Evolutionary conservation across 2,113 vertebrate genomes (phyloP).

Genomic region (Pholis gunnellus): DNA sequence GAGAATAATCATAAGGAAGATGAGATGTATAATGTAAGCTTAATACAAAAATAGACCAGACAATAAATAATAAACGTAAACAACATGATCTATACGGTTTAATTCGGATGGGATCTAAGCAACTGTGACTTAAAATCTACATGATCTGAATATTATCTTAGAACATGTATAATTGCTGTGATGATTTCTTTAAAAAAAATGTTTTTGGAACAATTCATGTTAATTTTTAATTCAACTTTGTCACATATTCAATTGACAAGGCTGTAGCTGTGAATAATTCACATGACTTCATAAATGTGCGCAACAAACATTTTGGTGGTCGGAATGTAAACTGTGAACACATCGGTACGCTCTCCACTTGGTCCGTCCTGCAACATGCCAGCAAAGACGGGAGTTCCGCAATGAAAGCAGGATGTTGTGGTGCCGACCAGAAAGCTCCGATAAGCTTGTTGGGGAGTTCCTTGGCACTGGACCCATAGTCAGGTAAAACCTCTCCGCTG

Average conservation of each 20-base stretch:
- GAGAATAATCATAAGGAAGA: neutral
- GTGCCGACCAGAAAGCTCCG: conserved; percentile 76
- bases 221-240: no score
- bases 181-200: neutral
- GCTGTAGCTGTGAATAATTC: neutral
- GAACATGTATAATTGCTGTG: neutral
- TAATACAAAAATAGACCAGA: neutral
- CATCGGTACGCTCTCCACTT: neutral
- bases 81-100: neutral
- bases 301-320: neutral
- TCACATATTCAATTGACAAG: neutral
- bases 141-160: neutral
- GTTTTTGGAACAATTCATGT: neutral
- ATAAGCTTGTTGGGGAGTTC: conserved; percentile 85
- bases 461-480: conserved; percentile 82
- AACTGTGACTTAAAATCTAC: neutral
- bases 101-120: neutral
- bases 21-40: neutral
- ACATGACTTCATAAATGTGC: neutral
- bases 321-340: conserved; percentile 25
- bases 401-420: conserved; percentile 77
- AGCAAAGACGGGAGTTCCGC: conserved; percentile 63
- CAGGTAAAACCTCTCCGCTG: conserved; percentile 81
- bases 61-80: neutral
- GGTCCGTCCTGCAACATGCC: conserved; percentile 58